Conservation (phyloP, 2,113 vertebrate genomes). For the Sceloporus tristichus region DNA sequence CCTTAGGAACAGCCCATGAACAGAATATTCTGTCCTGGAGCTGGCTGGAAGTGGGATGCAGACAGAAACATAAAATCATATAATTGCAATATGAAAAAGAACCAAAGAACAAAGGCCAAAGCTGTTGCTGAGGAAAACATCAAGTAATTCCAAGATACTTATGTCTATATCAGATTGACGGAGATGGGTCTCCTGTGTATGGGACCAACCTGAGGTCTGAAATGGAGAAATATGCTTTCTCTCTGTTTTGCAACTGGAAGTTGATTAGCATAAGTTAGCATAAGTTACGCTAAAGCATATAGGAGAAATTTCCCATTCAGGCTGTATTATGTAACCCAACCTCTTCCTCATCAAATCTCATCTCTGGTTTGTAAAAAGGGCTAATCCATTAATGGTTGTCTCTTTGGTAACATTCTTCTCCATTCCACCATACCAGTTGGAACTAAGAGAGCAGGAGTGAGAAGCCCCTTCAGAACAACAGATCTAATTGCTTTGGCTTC, state of each 20-base stretch:
- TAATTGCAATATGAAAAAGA: background rate
- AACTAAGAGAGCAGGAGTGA: background rate
- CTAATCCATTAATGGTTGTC: background rate
- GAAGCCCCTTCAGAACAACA: background rate
- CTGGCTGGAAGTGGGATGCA: background rate
- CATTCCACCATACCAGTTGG: background rate
- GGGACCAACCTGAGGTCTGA: background rate
- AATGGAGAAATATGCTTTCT: background rate
- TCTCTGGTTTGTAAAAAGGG: background rate
- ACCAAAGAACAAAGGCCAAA: background rate
- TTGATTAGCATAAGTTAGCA: background rate
- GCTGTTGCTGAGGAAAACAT: background rate
- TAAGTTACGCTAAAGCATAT: background rate
- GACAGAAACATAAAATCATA: background rate
- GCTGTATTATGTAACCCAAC: background rate
- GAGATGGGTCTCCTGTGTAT: no score
- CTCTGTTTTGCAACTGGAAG: no score
- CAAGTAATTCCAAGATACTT: no score
- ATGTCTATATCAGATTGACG: no score
- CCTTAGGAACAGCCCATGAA: no score
- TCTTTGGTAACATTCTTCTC: background rate
- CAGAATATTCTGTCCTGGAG: no score
- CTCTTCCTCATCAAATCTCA: background rate
- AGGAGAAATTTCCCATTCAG: background rate
- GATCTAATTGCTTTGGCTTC: constrained; percentile 1